These are phyloP conservation scores for Epinephelus fuscoguttatus DNA, from an alignment of 2,113 vertebrate species.

Conservation along the genomic window DNA sequence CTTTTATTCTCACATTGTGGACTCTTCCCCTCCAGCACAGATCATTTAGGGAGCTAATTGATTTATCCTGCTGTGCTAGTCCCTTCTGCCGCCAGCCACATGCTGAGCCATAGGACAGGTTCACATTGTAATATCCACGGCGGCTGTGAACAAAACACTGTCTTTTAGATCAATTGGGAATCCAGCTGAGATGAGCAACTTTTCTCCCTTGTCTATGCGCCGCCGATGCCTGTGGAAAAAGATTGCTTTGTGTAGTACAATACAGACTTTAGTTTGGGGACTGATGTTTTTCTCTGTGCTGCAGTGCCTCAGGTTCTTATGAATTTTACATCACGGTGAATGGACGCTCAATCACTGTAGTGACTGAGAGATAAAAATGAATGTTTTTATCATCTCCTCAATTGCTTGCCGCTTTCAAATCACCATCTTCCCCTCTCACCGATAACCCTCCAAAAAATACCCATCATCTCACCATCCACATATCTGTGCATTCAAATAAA, in stretches of 20 bases:
- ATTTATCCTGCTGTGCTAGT: conserved; percentile 64
- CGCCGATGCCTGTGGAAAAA: not conserved
- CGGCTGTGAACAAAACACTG: conserved; percentile 38
- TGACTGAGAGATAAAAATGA: not conserved
- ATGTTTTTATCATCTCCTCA: conserved; percentile 13
- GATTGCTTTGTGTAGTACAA: not conserved
- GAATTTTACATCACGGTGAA: conserved; percentile 9
- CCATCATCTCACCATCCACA: not conserved
- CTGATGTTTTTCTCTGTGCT: conserved; percentile 5
- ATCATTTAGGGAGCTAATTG: conserved; percentile 73
- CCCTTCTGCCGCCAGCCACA: conserved; percentile 51
- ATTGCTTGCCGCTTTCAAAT: not conserved
- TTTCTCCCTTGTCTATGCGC: conserved; percentile 20
- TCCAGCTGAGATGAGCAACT: conserved; percentile 34
- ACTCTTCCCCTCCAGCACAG: conserved; percentile 43
- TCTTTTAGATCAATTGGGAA: conserved; percentile 57
- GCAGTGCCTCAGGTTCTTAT: not conserved
- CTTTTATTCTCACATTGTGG: conserved; percentile 54
- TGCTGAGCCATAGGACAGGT: conserved; percentile 58
- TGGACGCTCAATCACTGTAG: not conserved
- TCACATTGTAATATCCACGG: conserved; percentile 44
- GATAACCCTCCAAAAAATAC: not conserved
- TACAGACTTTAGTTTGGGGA: not conserved
- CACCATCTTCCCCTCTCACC: not conserved
- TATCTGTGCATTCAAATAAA: conserved; percentile 1